A percentile compares a stretch with the other conserved stretches of the same genome.
phyloP scores from a whole-genome alignment of 2,113 vertebrate genomes.

The Malaclemys terrapin region DNA sequence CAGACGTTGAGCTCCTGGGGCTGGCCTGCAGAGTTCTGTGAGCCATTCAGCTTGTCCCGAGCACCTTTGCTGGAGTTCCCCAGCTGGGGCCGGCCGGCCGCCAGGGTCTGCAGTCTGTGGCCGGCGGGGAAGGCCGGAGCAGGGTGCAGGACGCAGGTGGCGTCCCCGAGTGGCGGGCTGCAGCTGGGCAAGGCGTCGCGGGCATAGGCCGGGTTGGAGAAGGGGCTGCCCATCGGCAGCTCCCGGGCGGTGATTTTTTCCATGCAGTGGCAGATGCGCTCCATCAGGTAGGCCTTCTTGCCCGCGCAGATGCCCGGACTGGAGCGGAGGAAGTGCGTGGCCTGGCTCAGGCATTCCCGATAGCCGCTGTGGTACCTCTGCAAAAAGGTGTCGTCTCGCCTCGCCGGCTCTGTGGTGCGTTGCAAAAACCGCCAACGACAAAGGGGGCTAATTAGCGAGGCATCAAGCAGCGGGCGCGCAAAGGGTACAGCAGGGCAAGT shows the following conservation, averaged over 20 bases:
- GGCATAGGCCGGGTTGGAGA: neutral
- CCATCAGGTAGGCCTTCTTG: slow-evolving; percentile 36
- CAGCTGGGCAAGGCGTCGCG: neutral
- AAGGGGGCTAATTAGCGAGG: neutral
- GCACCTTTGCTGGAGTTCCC: neutral
- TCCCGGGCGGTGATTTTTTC: neutral
- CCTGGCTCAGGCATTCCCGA: slow-evolving; percentile 25
- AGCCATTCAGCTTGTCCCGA: neutral
- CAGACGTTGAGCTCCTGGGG: neutral
- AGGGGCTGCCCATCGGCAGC: fast-evolving
- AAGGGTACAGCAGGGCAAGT: too few relatives aligned
- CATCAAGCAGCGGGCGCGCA: too few relatives aligned
- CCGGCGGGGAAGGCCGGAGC: neutral
- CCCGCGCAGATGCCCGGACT: neutral
- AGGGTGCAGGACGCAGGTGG: neutral
- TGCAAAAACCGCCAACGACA: neutral
- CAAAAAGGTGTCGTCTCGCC: neutral
- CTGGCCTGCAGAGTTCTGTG: neutral
- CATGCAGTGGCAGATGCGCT: slow-evolving; percentile 33
- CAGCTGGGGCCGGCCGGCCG: neutral
- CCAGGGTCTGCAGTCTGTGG: neutral
- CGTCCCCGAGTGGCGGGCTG: neutral
- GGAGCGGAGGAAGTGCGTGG: slow-evolving; percentile 19
- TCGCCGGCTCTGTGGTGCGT: neutral
- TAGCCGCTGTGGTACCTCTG: slow-evolving; percentile 22